Base-by-base conservation (phyloP, 1,140 invertebrate genomes). In the Anthonomus grandis region DNA sequence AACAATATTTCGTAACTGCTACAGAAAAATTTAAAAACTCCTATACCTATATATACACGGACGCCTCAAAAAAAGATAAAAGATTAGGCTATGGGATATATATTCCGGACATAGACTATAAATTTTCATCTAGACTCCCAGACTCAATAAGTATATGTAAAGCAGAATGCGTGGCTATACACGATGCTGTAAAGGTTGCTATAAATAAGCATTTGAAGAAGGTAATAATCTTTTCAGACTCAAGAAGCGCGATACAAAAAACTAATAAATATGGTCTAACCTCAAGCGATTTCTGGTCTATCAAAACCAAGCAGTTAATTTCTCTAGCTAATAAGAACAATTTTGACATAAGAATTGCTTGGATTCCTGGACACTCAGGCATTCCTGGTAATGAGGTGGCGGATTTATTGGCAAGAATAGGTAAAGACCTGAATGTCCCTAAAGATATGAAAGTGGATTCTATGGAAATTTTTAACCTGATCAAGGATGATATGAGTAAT, bases 91-190 rank as follows among this genome's bases (percentile, higher is more conserved):
- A 42, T 24, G 49, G 49, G 34, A 42, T 39, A 4, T 18, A 25
- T 5, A 52, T 52, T 15, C 49, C 49, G 9, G n/a, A 25, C 4
- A 25, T 52, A 13, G 21, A 52, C 12, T 52, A 27, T 27, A 52
- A 52, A 4, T 52, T 52, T 52, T 24, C 49, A 15, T 52, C 49
- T 2, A 24, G 18, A 18, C 38, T 52, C 0, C 49, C 49, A 5
- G 21, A 42, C 6, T 8, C 41, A 13, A 10, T 52, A 17, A 3
- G 12, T 8, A 52, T 52, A 12, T 42, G 23, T 18, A 25, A 15
- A 9, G 49, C 49, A 5, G 49, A 52, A 19, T 6, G 27, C 4
- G 17, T 42, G 13, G 49, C 49, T 13, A 52, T 52, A 6, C 17
- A 42, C n/a, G 38, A 52, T 21, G 37, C 49, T 15, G 21, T 38